Evolutionary conservation across 2,888 invertebrate genomes (phyloP).

Genomic region (Chloroclystis v-ata): DNA sequence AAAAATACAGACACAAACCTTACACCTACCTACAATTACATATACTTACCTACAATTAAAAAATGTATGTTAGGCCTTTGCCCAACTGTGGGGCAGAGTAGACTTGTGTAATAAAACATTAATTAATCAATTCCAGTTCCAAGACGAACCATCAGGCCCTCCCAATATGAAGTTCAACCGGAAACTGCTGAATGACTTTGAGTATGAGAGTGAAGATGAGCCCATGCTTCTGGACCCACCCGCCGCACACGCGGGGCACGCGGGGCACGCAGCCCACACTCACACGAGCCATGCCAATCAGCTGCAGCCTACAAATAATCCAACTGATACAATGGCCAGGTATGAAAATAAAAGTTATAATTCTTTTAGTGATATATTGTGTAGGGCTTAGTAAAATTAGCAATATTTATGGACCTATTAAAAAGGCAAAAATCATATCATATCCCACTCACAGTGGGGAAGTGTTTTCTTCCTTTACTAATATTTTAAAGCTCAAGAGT

Average conservation of each 20-base stretch:
- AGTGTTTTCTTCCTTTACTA: too few relatives aligned
- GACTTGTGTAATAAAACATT: not conserved
- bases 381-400: not conserved
- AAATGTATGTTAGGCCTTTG: too few relatives aligned
- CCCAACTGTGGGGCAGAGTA: too few relatives aligned
- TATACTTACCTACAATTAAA: too few relatives aligned
- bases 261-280: constrained; percentile 19
- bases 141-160: constrained; percentile 58
- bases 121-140: constrained; percentile 43
- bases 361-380: not conserved
- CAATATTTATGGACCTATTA: too few relatives aligned
- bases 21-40: too few relatives aligned
- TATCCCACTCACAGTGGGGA: too few relatives aligned
- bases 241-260: constrained; percentile 32
- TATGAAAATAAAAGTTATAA: constrained; percentile 24
- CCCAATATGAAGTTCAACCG: constrained; percentile 85
- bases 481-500: too few relatives aligned
- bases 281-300: constrained; percentile 20
- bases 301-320: constrained; percentile 28
- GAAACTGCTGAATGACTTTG: constrained; percentile 88
- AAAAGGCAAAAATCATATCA: too few relatives aligned
- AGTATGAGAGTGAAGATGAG: constrained; percentile 96
- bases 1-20: too few relatives aligned
- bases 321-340: constrained; percentile 66
- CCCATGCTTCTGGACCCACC: constrained; percentile 62